These are phyloP conservation scores for Pitangus sulphuratus DNA, from an alignment of 2,797 vertebrate species.

Conservation along the genomic window DNA sequence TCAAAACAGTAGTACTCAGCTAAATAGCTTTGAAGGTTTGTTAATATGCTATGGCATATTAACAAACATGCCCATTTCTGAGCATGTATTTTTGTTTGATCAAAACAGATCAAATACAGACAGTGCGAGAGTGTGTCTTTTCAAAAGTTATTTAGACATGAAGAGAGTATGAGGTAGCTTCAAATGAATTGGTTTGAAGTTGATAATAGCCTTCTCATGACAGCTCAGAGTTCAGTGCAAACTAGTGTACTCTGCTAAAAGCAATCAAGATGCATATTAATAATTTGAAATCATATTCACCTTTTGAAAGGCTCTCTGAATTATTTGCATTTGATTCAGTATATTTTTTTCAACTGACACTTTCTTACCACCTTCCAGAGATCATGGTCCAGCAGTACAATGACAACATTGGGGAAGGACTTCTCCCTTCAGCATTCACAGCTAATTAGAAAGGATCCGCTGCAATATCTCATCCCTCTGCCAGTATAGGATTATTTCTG, in stretches of 20 bases:
- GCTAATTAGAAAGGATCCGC: background rate
- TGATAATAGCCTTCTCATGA: background rate
- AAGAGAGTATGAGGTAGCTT: background rate
- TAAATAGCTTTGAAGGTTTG: background rate
- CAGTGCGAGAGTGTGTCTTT: background rate
- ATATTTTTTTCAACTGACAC: background rate
- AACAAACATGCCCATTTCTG: background rate
- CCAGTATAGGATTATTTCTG: background rate
- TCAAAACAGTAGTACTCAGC: background rate
- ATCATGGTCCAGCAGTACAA: background rate
- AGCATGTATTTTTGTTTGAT: background rate
- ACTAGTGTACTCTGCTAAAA: background rate
- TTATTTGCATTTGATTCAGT: background rate
- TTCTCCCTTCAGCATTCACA: background rate
- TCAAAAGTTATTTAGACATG: background rate
- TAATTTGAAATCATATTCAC: background rate
- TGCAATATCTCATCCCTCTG: background rate
- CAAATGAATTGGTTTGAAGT: background rate
- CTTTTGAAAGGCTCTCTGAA: background rate
- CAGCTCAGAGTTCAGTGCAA: background rate
- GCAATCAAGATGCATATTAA: background rate
- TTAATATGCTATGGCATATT: background rate
- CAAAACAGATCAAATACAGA: background rate
- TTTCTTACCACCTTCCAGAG: background rate
- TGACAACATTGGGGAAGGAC: background rate